Conservation (phyloP, 2,797 vertebrate genomes). For the Anniella stebbinsi region DNA sequence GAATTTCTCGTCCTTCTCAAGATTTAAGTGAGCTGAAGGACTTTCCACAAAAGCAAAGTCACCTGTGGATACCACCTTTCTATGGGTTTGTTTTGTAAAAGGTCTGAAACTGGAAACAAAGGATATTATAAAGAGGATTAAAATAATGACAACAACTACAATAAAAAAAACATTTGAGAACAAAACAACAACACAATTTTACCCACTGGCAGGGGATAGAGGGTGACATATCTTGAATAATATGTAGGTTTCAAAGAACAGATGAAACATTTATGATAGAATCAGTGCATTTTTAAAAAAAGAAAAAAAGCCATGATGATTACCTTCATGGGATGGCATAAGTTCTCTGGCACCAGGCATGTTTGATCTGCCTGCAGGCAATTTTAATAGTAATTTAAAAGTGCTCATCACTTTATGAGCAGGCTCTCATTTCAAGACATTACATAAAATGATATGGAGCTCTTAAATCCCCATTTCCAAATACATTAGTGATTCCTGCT, state of each 20-base stretch:
- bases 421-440: constrained; percentile 67
- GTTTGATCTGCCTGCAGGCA: constrained; percentile 51
- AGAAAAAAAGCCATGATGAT: constrained; percentile 31
- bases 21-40: too few relatives aligned
- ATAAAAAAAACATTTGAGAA: not conserved
- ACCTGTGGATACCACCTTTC: not conserved
- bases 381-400: constrained; percentile 72
- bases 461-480: constrained; percentile 60
- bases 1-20: too few relatives aligned
- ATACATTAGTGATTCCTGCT: constrained; percentile 62
- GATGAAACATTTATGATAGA: constrained; percentile 65
- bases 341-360: constrained; percentile 42
- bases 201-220: not conserved
- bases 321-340: constrained; percentile 47
- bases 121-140: not conserved
- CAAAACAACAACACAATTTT: not conserved
- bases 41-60: too few relatives aligned
- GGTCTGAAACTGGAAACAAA: constrained; percentile 1
- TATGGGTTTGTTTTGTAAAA: not conserved
- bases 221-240: constrained; percentile 32
- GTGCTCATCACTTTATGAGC: constrained; percentile 64
- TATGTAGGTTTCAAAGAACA: constrained; percentile 23
- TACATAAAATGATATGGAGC: constrained; percentile 62
- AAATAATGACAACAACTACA: not conserved
- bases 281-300: constrained; percentile 25